Evolutionary conservation across 2,797 vertebrate genomes (phyloP).

Genomic region (Zalophus californianus): DNA sequence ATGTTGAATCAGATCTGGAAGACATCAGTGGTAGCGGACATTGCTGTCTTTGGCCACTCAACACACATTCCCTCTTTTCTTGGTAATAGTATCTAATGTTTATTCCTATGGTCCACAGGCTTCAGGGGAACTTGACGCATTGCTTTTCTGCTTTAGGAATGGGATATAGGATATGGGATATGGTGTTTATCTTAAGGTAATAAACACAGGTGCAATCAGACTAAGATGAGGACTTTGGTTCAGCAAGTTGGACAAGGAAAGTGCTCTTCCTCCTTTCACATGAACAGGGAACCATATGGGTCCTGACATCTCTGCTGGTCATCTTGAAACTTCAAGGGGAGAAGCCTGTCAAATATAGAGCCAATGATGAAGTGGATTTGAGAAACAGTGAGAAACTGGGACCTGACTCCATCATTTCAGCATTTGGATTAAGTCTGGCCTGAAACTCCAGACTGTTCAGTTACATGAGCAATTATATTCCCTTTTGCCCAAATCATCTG

Average conservation of each 20-base stretch:
- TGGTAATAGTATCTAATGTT: conserved; percentile 20
- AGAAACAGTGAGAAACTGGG: conserved; percentile 2
- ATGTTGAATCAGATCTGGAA: conserved; percentile 32
- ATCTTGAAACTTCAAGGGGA: background rate
- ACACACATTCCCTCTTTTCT: background rate
- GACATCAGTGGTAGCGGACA: background rate
- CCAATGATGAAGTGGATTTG: background rate
- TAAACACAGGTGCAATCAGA: background rate
- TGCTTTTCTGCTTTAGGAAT: conserved; percentile 5
- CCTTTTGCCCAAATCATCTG: background rate
- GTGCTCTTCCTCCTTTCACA: background rate
- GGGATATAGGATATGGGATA: background rate
- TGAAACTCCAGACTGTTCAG: conserved; percentile 8
- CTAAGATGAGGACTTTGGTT: background rate
- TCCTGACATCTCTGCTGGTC: background rate
- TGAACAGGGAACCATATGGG: background rate
- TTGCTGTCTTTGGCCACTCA: background rate
- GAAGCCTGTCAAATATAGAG: background rate
- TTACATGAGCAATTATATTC: background rate
- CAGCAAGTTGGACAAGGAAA: background rate
- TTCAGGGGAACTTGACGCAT: background rate
- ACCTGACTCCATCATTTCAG: background rate
- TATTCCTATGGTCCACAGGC: background rate
- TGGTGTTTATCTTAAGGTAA: background rate
- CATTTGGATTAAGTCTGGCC: background rate